A percentile compares a stretch with the other conserved stretches of the same genome.
Evolutionary conservation across 2,888 invertebrate species (phyloP).

Genomic region (Nesidiocoris tenuis): DNA sequence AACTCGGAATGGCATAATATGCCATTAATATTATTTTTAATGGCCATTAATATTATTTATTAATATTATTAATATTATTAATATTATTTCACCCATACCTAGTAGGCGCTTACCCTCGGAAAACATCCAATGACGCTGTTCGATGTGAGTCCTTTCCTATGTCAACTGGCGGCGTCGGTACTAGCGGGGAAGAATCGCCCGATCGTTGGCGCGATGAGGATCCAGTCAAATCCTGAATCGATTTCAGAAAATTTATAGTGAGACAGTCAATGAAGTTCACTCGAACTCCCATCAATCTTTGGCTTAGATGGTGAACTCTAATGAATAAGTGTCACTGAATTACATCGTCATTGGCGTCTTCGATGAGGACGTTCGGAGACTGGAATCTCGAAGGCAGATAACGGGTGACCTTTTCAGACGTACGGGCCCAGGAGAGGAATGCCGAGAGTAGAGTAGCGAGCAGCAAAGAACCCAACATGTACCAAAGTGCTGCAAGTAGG

Average conservation of each 20-base stretch:
- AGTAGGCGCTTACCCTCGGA: constrained; percentile 40
- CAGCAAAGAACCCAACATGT: not conserved
- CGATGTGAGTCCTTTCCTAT: not conserved
- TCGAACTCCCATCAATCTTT: no score
- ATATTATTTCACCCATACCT: no score
- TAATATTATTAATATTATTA: no score
- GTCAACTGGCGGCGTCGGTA: not conserved
- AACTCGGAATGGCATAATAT: no score
- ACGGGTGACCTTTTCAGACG: not conserved
- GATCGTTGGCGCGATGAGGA: constrained; percentile 13
- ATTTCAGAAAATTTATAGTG: not conserved
- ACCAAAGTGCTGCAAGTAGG: constrained; percentile 5
- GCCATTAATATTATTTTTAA: no score
- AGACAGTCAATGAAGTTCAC: no score
- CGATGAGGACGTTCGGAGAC: constrained; percentile 2
- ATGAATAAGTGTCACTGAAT: no score
- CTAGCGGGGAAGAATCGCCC: constrained; percentile 27
- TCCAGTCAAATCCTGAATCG: constrained; percentile 7
- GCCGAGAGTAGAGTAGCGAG: not conserved
- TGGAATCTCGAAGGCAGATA: constrained; percentile 3
- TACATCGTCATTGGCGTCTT: constrained; percentile 14
- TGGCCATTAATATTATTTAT: no score
- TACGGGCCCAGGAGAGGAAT: not conserved
- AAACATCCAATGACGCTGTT: constrained; percentile 33
- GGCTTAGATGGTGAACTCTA: no score